These are phyloP conservation scores for Chouioia cunea DNA, from an alignment of 2,888 invertebrate genomes.

Conservation along the genomic window DNA sequence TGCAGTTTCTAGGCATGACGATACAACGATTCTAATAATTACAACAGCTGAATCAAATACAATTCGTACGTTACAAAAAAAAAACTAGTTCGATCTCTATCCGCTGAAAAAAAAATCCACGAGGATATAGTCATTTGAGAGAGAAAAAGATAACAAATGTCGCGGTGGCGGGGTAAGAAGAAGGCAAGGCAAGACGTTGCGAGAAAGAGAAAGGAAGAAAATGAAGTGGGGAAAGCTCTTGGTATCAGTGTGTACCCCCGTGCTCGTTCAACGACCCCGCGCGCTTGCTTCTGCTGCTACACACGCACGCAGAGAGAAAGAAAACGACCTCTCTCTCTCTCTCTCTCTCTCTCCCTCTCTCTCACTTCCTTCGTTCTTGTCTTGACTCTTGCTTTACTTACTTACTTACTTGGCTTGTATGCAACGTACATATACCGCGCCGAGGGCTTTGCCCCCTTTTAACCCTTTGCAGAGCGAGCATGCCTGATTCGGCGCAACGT, in stretches of 20 bases:
- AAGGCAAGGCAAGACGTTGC: neutral
- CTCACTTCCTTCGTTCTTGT: neutral
- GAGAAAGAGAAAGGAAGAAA: conserved; percentile 9
- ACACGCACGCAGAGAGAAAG: conserved; percentile 11
- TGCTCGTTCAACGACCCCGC: conserved; percentile 64
- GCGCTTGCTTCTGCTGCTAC: conserved; percentile 1
- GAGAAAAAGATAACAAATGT: conserved; percentile 13
- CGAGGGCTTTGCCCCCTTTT: neutral
- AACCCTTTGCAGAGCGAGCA: too few species aligned
- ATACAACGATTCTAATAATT: too few species aligned
- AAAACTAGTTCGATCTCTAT: too few species aligned
- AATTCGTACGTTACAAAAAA: too few species aligned
- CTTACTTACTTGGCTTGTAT: too few species aligned
- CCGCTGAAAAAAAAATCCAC: conserved; percentile 15
- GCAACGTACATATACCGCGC: too few species aligned
- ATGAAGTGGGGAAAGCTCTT: conserved; percentile 15
- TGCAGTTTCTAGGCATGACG: too few species aligned
- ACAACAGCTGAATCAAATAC: too few species aligned
- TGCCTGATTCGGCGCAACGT: conserved; percentile 5
- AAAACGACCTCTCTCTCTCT: neutral
- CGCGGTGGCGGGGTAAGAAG: neutral
- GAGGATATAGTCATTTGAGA: conserved; percentile 5
- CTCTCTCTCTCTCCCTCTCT: conserved; percentile 4
- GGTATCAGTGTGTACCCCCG: conserved; percentile 57
- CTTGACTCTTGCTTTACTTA: too few species aligned